A percentile compares a stretch with the other conserved stretches of the same genome.
These are phyloP conservation scores for Pomacea canaliculata DNA, from an alignment of 2,888 invertebrate species.

Conservation along the genomic window DNA sequence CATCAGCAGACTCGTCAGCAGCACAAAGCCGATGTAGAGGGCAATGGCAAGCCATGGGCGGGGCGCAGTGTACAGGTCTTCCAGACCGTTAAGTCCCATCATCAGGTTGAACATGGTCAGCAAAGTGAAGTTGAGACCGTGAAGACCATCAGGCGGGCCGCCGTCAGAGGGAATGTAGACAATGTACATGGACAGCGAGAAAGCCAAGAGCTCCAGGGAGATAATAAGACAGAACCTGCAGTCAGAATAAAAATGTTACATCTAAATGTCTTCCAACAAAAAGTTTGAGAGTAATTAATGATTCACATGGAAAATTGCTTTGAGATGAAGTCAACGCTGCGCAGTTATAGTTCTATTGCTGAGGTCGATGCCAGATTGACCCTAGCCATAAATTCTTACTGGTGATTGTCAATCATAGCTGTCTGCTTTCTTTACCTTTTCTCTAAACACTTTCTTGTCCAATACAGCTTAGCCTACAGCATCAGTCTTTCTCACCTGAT, in stretches of 20 bases:
- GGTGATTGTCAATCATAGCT: no score
- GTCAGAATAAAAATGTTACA: neutral
- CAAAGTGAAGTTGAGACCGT: slow-evolving; percentile 38
- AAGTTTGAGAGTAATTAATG: no score
- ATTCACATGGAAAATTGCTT: no score
- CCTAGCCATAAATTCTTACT: no score
- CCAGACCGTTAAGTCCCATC: slow-evolving; percentile 47
- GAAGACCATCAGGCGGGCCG: slow-evolving; percentile 31
- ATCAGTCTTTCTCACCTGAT: neutral
- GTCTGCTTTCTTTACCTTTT: no score
- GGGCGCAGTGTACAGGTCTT: slow-evolving; percentile 39
- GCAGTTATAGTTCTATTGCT: no score
- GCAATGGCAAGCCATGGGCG: slow-evolving; percentile 46
- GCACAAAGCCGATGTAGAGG: slow-evolving; percentile 44
- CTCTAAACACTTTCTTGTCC: no score
- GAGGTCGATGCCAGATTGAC: no score
- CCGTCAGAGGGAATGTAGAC: slow-evolving; percentile 37
- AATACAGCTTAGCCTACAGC: no score
- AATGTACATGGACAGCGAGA: slow-evolving; percentile 49
- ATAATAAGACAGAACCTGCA: slow-evolving; percentile 42
- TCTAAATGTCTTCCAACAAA: no score
- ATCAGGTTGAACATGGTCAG: slow-evolving; percentile 50
- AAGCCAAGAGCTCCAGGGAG: slow-evolving; percentile 43
- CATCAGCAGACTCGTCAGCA: slow-evolving; percentile 50
- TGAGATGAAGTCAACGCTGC: no score